phyloP scores from a whole-genome alignment of 2,888 invertebrate genomes.

The Tuta absoluta region DNA sequence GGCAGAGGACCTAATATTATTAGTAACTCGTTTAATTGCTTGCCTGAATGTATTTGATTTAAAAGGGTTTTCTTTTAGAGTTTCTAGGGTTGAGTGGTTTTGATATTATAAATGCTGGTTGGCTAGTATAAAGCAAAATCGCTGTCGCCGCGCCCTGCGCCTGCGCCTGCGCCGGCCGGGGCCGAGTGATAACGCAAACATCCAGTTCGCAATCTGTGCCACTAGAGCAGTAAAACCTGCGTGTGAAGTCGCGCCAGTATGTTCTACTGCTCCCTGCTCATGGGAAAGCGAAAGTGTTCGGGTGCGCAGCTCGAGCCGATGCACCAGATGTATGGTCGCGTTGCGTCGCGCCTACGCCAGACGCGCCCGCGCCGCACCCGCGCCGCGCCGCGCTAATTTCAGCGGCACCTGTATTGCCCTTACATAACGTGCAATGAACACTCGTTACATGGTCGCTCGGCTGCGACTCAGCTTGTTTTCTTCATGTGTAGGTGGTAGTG shows the following conservation, averaged over 20 bases:
- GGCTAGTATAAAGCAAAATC: no score
- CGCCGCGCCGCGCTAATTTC: constrained; percentile 5
- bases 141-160: no score
- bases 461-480: constrained; percentile 2
- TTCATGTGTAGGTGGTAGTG: background rate
- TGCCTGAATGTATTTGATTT: no score
- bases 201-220: constrained; percentile 15
- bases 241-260: background rate
- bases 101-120: no score
- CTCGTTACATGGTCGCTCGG: constrained; percentile 7
- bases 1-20: no score
- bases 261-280: background rate
- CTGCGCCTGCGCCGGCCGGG: no score
- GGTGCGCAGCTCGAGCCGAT: background rate
- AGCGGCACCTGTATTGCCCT: background rate
- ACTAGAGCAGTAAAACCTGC: constrained; percentile 12
- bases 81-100: no score
- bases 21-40: no score
- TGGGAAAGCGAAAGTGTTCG: constrained; percentile 21
- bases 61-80: no score
- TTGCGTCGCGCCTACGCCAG: no score
- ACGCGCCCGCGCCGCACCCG: no score
- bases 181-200: constrained; percentile 5
- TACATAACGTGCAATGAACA: constrained; percentile 10
- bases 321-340: no score